Evolutionary conservation across 1,140 invertebrate species (phyloP).

Genomic region (Leptinotarsa texana): DNA sequence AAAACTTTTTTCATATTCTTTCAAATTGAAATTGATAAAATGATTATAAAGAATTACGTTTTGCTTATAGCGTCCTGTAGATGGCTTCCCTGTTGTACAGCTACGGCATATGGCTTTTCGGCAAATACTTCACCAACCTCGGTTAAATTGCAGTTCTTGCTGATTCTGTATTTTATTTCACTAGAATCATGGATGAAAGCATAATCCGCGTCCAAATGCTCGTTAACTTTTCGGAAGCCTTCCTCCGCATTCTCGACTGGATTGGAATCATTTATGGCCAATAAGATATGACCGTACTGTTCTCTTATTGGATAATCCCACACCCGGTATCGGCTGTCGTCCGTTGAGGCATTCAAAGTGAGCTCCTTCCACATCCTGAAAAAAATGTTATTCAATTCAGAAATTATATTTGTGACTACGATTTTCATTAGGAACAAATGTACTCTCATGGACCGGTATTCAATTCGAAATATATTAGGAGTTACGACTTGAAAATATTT

Average conservation of each 20-base stretch:
- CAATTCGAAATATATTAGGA: too few relatives aligned
- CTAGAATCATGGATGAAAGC: conserved; percentile 89
- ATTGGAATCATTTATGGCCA: conserved; percentile 79
- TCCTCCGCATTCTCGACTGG: conserved; percentile 69
- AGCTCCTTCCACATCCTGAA: conserved; percentile 86
- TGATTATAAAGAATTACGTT: conserved; percentile 54
- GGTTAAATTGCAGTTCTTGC: conserved; percentile 81
- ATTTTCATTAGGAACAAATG: background rate
- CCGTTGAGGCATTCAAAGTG: conserved; percentile 76
- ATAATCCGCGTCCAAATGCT: conserved; percentile 79
- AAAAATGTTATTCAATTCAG: background rate
- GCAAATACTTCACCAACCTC: conserved; percentile 87
- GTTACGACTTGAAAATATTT: too few relatives aligned
- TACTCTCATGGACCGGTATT: background rate
- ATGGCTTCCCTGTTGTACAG: conserved; percentile 83
- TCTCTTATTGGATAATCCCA: conserved; percentile 94
- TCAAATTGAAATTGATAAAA: too few relatives aligned
- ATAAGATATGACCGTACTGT: conserved; percentile 84
- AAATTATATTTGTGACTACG: background rate
- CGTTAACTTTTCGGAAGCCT: conserved; percentile 75
- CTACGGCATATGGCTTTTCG: conserved; percentile 85
- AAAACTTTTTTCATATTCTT: too few relatives aligned
- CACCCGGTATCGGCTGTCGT: conserved; percentile 78
- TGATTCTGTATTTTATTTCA: conserved; percentile 82
- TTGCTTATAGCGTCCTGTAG: conserved; percentile 79